Evolutionary conservation across 1,140 invertebrate genomes (phyloP).

Genomic region (Conus betulinus): DNA sequence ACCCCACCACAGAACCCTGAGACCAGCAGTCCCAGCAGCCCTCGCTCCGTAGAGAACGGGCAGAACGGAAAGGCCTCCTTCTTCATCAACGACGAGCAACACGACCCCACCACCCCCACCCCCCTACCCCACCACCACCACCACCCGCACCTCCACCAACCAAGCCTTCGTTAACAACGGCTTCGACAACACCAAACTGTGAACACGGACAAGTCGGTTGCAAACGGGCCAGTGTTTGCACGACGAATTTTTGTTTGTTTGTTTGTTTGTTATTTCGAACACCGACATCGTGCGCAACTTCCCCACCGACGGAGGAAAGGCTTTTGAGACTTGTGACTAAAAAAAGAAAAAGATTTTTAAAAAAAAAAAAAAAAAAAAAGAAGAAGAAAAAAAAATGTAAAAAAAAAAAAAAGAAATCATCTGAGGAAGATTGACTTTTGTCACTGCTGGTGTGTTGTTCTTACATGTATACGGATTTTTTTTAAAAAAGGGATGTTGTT

Average conservation of each 20-base stretch:
- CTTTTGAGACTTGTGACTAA: neutral
- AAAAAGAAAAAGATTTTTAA: neutral
- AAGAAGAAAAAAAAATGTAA: neutral
- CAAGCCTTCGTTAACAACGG: conserved; percentile 43
- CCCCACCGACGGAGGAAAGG: neutral
- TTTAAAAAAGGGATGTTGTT: too few relatives aligned
- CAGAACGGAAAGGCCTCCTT: conserved; percentile 41
- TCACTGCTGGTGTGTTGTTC: neutral
- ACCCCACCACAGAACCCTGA: neutral
- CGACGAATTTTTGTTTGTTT: too few relatives aligned
- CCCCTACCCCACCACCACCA: neutral
- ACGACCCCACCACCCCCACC: conserved; percentile 1
- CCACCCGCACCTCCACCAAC: neutral
- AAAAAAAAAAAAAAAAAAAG: too few relatives aligned
- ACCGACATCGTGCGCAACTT: too few relatives aligned
- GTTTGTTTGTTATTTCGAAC: too few relatives aligned
- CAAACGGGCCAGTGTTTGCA: too few relatives aligned
- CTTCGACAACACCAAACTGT: conserved; percentile 47
- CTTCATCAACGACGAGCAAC: conserved; percentile 44
- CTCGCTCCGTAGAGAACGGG: neutral
- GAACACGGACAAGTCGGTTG: neutral
- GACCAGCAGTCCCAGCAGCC: neutral
- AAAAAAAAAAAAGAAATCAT: neutral
- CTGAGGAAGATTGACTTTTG: neutral
- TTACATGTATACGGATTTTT: neutral